These are phyloP conservation scores for Noctua janthe DNA, from an alignment of 2,888 invertebrate genomes.

Conservation along the genomic window DNA sequence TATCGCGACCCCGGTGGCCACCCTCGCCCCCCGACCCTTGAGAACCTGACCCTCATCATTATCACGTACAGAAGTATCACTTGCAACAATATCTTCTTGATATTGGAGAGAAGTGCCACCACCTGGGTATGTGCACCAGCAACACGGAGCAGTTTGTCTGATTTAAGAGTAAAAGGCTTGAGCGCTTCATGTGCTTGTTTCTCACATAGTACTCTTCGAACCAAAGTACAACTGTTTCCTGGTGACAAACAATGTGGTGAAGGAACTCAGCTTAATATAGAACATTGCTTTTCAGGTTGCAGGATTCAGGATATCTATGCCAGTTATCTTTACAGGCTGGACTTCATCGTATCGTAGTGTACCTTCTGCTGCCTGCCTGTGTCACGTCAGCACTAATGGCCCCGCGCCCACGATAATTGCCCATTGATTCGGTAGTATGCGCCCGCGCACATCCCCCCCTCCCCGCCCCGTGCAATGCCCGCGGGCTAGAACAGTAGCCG, in stretches of 20 bases:
- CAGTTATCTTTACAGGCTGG: no score
- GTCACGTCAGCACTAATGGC: slow-evolving; percentile 47
- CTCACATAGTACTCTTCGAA: not conserved
- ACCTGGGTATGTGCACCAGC: not conserved
- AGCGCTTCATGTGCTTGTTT: not conserved
- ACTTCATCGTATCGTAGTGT: not conserved
- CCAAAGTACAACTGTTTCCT: not conserved
- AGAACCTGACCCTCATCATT: not conserved
- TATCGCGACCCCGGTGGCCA: slow-evolving; percentile 74
- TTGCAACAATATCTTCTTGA: not conserved
- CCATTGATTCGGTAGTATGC: slow-evolving; percentile 72
- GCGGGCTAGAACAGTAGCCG: slow-evolving; percentile 39
- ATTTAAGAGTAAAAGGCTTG: not conserved
- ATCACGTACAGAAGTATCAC: slow-evolving; percentile 27
- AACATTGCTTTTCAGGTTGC: not conserved
- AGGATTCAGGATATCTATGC: not conserved
- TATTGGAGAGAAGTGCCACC: no score
- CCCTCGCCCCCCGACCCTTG: slow-evolving; percentile 33
- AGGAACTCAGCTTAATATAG: not conserved
- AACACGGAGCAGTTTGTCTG: not conserved
- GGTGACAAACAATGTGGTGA: not conserved
- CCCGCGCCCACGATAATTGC: slow-evolving; percentile 70
- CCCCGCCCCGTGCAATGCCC: not conserved
- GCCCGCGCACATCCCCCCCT: slow-evolving; percentile 8
- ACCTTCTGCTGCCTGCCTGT: slow-evolving; percentile 37